phyloP scores from a whole-genome alignment of 2,888 invertebrate species.

The Calameuta pallipes region DNA sequence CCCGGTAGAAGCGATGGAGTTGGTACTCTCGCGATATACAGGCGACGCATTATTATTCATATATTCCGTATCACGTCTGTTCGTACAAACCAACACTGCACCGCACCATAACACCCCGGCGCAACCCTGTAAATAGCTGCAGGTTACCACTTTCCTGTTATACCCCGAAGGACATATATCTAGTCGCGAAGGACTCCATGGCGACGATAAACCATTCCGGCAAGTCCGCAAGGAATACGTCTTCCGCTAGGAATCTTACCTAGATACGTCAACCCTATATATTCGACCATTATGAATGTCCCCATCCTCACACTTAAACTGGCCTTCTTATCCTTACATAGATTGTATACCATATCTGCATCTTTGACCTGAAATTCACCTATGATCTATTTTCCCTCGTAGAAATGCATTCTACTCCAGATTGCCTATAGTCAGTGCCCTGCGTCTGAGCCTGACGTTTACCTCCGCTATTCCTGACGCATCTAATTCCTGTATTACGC shows the following conservation, averaged over 20 bases:
- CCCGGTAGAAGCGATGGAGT: conserved; percentile 37
- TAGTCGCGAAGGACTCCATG: neutral
- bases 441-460: neutral
- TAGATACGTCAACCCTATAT: neutral
- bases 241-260: neutral
- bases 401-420: neutral
- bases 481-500: neutral
- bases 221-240: neutral
- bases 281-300: neutral
- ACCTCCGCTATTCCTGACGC: neutral
- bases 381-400: neutral
- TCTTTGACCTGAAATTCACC: neutral
- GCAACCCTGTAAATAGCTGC: conserved; percentile 41
- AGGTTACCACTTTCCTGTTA: conserved; percentile 37
- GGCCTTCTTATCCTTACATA: neutral
- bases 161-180: neutral
- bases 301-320: neutral
- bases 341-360: neutral
- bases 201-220: neutral
- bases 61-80: conserved; percentile 65
- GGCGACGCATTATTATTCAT: conserved; percentile 64
- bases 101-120: conserved; percentile 41
- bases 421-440: neutral
- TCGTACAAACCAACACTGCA: conserved; percentile 51
- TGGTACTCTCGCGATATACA: conserved; percentile 50